Evolutionary conservation across 2,113 vertebrate species (phyloP).

Genomic region (Chaenocephalus aceratus): DNA sequence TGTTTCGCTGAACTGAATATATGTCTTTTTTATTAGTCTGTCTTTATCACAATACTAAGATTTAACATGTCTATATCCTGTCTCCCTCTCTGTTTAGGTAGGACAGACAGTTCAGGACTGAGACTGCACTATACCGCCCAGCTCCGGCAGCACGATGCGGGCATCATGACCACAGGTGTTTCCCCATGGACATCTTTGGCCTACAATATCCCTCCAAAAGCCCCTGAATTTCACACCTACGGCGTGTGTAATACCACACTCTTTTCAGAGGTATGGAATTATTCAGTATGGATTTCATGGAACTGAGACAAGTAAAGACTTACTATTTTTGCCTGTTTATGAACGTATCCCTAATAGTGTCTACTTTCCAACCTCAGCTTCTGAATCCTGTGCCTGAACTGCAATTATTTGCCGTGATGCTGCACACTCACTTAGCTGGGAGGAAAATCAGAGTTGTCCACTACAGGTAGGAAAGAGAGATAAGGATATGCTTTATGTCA

Average conservation of each 20-base stretch:
- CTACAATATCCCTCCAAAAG: constrained; percentile 85
- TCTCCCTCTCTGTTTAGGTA: constrained; percentile 60
- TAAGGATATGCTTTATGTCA: not conserved
- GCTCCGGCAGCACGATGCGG: constrained; percentile 81
- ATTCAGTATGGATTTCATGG: not conserved
- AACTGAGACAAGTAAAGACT: not conserved
- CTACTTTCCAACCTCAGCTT: constrained; percentile 70
- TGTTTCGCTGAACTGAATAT: too few species aligned
- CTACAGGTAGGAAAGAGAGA: constrained; percentile 78
- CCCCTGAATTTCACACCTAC: constrained; percentile 80
- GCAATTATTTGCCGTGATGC: constrained; percentile 78
- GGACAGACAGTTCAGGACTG: constrained; percentile 85
- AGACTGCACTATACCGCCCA: constrained; percentile 77
- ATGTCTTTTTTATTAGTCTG: too few species aligned
- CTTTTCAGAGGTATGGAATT: constrained; percentile 81
- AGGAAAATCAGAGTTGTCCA: constrained; percentile 81
- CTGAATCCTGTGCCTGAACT: constrained; percentile 77
- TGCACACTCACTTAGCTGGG: constrained; percentile 88
- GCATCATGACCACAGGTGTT: constrained; percentile 77
- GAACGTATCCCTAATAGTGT: not conserved
- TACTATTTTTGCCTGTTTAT: not conserved
- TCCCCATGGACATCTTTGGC: not conserved
- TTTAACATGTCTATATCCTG: not conserved
- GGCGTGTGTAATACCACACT: constrained; percentile 83
- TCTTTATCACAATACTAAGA: not conserved